Conservation (phyloP, 2,888 invertebrate genomes). For the Thecophora atra region DNA sequence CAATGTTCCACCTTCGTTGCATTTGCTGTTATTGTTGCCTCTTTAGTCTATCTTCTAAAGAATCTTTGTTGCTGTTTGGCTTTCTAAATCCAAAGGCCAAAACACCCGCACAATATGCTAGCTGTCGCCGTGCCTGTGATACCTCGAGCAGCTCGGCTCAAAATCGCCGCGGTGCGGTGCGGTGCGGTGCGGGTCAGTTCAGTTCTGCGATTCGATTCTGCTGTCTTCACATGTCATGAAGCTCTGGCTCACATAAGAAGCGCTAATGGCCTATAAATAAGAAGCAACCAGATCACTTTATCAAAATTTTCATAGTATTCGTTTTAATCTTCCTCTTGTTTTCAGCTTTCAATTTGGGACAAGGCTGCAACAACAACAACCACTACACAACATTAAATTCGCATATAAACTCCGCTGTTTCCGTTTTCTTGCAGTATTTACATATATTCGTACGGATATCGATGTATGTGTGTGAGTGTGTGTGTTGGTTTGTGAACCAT, state of each 20-base stretch:
- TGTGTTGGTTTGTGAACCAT: neutral
- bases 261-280: constrained; percentile 64
- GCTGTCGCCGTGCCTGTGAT: constrained; percentile 27
- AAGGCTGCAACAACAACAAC: constrained; percentile 6
- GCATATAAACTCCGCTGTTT: neutral
- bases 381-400: too few species aligned
- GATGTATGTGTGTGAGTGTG: constrained; percentile 3
- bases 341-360: neutral
- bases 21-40: neutral
- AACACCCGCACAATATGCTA: neutral
- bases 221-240: constrained; percentile 28
- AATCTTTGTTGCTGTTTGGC: constrained; percentile 22
- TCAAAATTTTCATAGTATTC: constrained; percentile 39
- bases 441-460: neutral
- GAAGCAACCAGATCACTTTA: constrained; percentile 57
- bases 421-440: neutral
- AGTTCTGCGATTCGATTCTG: constrained; percentile 53
- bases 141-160: too few species aligned
- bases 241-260: constrained; percentile 41
- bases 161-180: too few species aligned
- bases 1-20: constrained; percentile 19
- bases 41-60: too few species aligned
- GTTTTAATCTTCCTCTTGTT: neutral
- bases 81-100: constrained; percentile 16
- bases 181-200: too few species aligned